These are phyloP conservation scores for Carpatolechia fugitivella DNA, from an alignment of 2,888 invertebrate genomes.

Conservation along the genomic window DNA sequence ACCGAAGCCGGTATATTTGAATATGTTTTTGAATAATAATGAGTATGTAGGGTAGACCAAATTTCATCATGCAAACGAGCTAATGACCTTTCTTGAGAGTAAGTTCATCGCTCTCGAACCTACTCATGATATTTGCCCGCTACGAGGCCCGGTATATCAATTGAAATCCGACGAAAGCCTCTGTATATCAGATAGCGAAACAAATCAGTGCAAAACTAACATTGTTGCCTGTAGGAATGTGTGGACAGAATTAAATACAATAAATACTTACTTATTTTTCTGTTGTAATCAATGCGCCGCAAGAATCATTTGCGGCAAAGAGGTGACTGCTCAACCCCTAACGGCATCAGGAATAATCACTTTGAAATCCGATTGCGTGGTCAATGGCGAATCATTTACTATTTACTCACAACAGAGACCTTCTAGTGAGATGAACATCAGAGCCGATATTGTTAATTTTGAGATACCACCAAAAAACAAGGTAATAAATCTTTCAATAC, in stretches of 20 bases:
- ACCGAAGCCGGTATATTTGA: too few relatives aligned
- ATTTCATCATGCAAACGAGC: too few relatives aligned
- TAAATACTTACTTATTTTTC: background rate
- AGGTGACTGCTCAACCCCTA: background rate
- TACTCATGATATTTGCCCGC: background rate
- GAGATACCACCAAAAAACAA: background rate
- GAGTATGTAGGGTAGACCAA: too few relatives aligned
- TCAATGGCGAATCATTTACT: background rate
- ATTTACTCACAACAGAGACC: background rate
- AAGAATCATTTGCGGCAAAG: background rate
- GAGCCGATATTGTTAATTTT: background rate
- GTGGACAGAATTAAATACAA: background rate
- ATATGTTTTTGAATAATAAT: too few relatives aligned
- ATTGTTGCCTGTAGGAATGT: background rate
- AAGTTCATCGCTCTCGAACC: too few relatives aligned
- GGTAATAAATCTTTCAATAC: background rate
- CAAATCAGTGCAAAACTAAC: background rate
- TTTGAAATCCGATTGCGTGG: background rate
- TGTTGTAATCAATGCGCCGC: background rate
- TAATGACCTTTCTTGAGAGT: too few relatives aligned
- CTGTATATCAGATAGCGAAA: background rate
- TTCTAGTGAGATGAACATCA: background rate
- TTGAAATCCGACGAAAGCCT: background rate
- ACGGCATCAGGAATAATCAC: background rate
- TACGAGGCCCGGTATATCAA: background rate